Evolutionary conservation across 2,888 invertebrate species (phyloP).

Genomic region (Conomelus anceps): DNA sequence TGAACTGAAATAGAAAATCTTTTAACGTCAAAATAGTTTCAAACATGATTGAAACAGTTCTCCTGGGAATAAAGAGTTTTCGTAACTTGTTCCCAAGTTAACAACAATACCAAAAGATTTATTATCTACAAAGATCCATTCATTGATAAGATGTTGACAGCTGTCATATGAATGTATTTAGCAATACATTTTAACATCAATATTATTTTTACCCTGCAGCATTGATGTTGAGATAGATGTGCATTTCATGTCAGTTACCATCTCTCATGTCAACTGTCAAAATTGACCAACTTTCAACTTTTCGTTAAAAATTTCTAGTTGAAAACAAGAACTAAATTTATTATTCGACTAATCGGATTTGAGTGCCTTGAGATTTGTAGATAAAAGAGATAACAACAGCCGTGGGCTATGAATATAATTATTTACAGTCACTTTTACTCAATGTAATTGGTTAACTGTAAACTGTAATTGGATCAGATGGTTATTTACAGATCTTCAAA

Average conservation of each 20-base stretch:
- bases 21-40: background rate
- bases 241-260: background rate
- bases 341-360: background rate
- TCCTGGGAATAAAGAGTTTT: background rate
- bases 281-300: background rate
- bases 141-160: background rate
- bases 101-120: background rate
- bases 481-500: background rate
- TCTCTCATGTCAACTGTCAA: background rate
- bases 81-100: background rate
- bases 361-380: background rate
- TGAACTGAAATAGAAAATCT: background rate
- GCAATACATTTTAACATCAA: background rate
- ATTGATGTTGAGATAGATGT: background rate
- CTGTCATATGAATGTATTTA: background rate
- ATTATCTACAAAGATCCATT: background rate
- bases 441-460: background rate
- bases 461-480: background rate
- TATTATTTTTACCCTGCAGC: background rate
- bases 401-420: background rate
- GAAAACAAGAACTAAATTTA: background rate
- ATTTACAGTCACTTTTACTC: background rate
- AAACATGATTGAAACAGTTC: background rate
- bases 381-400: no score
- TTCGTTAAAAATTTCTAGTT: background rate